Base-by-base conservation (phyloP, 2,797 vertebrate species). In the Meda fulgida region DNA sequence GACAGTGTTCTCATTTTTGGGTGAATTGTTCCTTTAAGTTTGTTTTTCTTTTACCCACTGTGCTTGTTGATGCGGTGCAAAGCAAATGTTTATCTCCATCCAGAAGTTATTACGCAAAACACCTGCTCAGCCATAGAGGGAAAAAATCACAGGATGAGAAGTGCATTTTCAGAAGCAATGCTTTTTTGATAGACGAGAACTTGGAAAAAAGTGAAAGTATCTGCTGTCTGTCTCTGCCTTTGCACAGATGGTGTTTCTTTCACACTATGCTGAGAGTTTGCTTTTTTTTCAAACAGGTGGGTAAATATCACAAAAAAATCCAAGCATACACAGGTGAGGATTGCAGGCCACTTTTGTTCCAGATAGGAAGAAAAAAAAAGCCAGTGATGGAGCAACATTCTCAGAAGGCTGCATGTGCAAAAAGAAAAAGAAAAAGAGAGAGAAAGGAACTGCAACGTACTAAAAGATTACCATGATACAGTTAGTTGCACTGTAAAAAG, bases 201-300 rank as follows among this genome's bases (percentile, higher is more conserved):
- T 66, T 69, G 65, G 53, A 87, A 43, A 65, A 72, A 78, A 69
- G 70, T 53, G 16, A 77, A 77, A 76, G 55, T 77, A 48, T 76
- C 26, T 71, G 51, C 65, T 85, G 72, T 73, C 81, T 36, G 65
- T 29, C 11, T 55, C 53, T 84, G 53, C 31, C 73, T 51, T 83
- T 48, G 79, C 76, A 84, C 89, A 88, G 87, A 88, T 90, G 87
- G 89, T 80, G 86, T 75, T 77, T 89, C 84, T 85, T 71, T 69
- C 48, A 60, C 53, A 83, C 65, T 86, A 84, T 58, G 66, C 43
- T 69, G 86, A 87, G 66, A 69, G 82, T 80, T 81, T 85, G 63
- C 71, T 63, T 81, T 72, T 81, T 72, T 80, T 72, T 70, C 46
- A 87, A 85, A 81, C 83, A 86, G 71, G 46, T 84, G 71, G 65